These are phyloP conservation scores for Hypomecis punctinalis DNA, from an alignment of 2,888 invertebrate genomes.

Conservation along the genomic window DNA sequence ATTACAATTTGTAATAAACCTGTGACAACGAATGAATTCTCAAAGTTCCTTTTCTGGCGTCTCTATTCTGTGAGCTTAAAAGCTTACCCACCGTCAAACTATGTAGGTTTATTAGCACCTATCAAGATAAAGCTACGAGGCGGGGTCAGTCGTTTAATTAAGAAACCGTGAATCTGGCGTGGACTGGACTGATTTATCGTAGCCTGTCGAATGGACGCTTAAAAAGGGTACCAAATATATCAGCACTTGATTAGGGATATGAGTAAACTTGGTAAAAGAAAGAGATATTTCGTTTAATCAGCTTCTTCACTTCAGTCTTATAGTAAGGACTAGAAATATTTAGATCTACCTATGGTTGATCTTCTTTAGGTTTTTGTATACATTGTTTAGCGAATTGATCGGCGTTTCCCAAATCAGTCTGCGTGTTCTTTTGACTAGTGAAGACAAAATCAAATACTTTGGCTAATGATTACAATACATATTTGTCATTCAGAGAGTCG, in stretches of 20 bases:
- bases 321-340: no score
- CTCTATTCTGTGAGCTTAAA: conserved; percentile 7
- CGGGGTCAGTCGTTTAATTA: conserved; percentile 71
- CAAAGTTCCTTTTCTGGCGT: background rate
- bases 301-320: no score
- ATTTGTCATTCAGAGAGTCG: no score
- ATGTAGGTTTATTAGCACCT: conserved; percentile 65
- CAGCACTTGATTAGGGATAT: background rate
- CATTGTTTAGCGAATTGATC: no score
- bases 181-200: conserved; percentile 60
- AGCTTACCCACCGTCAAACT: conserved; percentile 50
- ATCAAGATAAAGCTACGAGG: conserved; percentile 68
- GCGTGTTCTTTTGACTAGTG: no score
- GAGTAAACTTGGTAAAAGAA: background rate
- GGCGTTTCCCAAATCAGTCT: no score
- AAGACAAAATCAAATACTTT: no score
- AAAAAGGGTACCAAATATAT: background rate
- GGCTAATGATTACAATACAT: no score
- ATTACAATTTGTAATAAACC: no score
- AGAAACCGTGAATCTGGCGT: conserved; percentile 60
- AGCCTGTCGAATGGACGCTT: conserved; percentile 50
- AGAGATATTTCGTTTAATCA: background rate
- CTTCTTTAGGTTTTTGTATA: no score
- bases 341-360: no score
- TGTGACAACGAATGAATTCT: no score